A percentile compares a stretch with the other conserved stretches of the same genome.
Evolutionary conservation across 2,113 vertebrate genomes (phyloP).

Genomic region (Melozone crissalis): DNA sequence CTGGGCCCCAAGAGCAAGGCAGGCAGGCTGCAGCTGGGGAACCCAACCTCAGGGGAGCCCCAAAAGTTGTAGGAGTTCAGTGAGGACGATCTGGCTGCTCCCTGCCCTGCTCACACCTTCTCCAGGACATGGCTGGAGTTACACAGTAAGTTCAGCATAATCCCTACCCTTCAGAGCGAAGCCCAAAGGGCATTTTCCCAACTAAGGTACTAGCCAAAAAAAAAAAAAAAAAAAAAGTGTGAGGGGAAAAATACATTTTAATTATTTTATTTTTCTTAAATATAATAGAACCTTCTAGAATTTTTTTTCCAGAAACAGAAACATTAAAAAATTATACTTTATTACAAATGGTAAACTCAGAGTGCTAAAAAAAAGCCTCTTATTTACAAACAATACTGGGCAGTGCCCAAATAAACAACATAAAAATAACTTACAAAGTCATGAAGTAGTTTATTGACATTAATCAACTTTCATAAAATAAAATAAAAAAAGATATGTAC

Average conservation of each 20-base stretch:
- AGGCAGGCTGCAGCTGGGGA: background rate
- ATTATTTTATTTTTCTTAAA: constrained; percentile 94
- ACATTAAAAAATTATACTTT: constrained; percentile 94
- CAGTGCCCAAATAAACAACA: constrained; percentile 92
- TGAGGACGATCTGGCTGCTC: background rate
- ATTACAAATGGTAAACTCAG: constrained; percentile 99
- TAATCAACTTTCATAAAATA: constrained; percentile 89
- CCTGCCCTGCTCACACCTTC: background rate
- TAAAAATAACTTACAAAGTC: constrained; percentile 94
- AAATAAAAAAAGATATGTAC: constrained; percentile 88
- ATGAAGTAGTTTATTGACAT: constrained; percentile 92
- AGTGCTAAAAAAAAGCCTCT: constrained; percentile 89
- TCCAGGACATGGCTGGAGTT: background rate
- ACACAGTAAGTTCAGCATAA: background rate
- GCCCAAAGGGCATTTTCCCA: constrained; percentile 19
- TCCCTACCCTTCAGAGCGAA: background rate
- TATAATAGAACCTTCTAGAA: constrained; percentile 88
- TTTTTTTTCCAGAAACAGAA: constrained; percentile 88
- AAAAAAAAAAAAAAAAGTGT: constrained; percentile 51
- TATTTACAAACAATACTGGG: constrained; percentile 99
- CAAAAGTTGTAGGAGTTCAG: background rate
- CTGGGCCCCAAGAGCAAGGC: background rate
- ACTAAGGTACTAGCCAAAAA: background rate
- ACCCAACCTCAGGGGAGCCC: background rate
- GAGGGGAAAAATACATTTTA: constrained; percentile 74